Base-by-base conservation (phyloP, 2,113 vertebrate genomes). In the Condylura cristata region DNA sequence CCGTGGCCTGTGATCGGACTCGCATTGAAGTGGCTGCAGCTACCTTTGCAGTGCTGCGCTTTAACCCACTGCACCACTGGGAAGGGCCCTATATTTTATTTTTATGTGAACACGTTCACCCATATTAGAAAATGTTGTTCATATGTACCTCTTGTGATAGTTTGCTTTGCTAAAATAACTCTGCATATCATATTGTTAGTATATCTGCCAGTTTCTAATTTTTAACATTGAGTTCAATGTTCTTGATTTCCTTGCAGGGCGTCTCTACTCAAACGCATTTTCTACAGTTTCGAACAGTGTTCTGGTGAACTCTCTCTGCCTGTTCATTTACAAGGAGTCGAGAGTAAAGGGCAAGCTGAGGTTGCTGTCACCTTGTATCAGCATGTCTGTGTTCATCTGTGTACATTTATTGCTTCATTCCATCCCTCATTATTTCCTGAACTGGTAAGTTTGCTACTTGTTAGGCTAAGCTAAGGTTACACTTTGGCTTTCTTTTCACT, bases 311-410 rank as follows among this genome's bases (percentile, higher is more conserved):
- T 99, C 5, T 98, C 98, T 71, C 92, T 99, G 1, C 99, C 99
- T 0, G 98, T 99, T 80, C 93, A 95, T 86, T 94, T 99, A 95
- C 99, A 98, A 22, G 99, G 98, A 71, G 97, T 98, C 70, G 97
- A 98, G 97, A 95, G 97, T 63, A 97, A 97, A 6, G 99, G 99
- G 66, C 99, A 99, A 83, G 97, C 98, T 26, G 97, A 98, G 90
- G 95, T 85, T 66, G 95, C 97, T 28, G 96, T 99, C 97, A 98
- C 98, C 39, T 97, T 99, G 51, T 99, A 99, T 95, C 98, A 99
- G 68, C 98, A 99, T 3, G 91, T 99, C 37, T 99, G 99, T 86
- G 98, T 99, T 89, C 99, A 99, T 11, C 96, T 99, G 61, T 99
- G 99, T 92, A 97, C 98, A 68, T 99, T 98, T 78, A 98, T 99